Conservation (phyloP, 2,113 vertebrate genomes). For the Periophthalmus modestus region DNA sequence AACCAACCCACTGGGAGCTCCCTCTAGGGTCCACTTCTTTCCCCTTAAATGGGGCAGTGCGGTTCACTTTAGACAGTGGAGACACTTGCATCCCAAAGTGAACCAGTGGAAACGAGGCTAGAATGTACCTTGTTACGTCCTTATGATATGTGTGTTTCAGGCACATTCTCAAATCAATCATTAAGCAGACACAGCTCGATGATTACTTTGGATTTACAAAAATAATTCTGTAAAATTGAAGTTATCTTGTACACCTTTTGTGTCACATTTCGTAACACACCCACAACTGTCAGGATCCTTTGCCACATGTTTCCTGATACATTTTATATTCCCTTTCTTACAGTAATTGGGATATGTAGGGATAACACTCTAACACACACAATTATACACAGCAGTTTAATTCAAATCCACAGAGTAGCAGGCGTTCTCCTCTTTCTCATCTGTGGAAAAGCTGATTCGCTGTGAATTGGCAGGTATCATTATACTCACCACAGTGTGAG, state of each 20-base stretch:
- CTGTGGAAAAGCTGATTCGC: not conserved
- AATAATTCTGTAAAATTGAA: conserved; percentile 3
- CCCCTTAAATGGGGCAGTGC: too few species aligned
- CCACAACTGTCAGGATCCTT: conserved; percentile 17
- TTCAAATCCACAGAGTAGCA: not conserved
- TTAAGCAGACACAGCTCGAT: conserved; percentile 21
- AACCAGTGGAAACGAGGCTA: too few species aligned
- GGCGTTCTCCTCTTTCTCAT: not conserved
- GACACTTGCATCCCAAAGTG: too few species aligned
- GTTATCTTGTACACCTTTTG: conserved; percentile 17
- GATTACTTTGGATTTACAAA: not conserved
- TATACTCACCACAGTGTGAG: conserved; percentile 2
- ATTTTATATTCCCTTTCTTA: not conserved
- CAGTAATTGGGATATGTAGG: not conserved
- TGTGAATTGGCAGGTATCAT: conserved; percentile 1
- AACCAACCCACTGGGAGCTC: too few species aligned
- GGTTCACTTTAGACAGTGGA: too few species aligned
- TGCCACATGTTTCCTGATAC: not conserved
- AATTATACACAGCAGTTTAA: not conserved
- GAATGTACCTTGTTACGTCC: too few species aligned
- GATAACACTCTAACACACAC: not conserved
- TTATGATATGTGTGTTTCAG: not conserved
- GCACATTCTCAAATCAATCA: not conserved
- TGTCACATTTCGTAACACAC: not conserved
- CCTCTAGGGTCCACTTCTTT: too few species aligned